Base-by-base conservation (phyloP, 2,888 invertebrate species). In the Drosophila nr. perissopoda region DNA sequence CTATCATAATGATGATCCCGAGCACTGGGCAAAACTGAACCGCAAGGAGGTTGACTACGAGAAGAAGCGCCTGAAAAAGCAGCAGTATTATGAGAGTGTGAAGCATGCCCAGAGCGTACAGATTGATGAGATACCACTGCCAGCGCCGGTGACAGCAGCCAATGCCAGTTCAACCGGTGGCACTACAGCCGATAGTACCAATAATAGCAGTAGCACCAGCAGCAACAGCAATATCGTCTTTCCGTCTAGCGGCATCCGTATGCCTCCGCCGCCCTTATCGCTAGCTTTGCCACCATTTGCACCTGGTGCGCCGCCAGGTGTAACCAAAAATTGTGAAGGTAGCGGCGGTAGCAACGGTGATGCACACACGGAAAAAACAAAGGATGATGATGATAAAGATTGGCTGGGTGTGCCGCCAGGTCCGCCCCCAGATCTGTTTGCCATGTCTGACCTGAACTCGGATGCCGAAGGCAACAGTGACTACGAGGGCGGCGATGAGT, bases 1-100 rank as follows among this genome's bases (percentile, higher is more conserved):
- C 95, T 98, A 99, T 96, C 97, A 98, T 90, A 98, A 98, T 94
- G 99, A 99, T 93, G 98, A 99, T 91, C 97, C 97, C 31, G 98
- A 98, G 82, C 97, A 98, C 92, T 98, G 97, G 96, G 95, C 96
- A 4, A 98, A 99, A 82, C 92, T 99, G 18, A 98, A 97, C 91
- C 95, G 97, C 56, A 96, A 97, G 91, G 97, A 99, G 93, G 95
- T 96, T 81, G 99, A 99, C 77, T 99, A 99, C 93, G 98, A 99
- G 91, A 96, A 97, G 90, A 95, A 97, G 81, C 94, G 98, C 79
- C 95, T 96, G 72, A 96, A 97, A 92, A 94, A 99, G 74, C 97
- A 98, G 68, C 96, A 97, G 33, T 98, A 98, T 92, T 99, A 96
- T 93, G 99, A 99, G 92, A 98, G 99, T 67, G 99, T 99, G 0